Evolutionary conservation across 2,797 vertebrate species (phyloP).

Genomic region (Smutsia temminckii): DNA sequence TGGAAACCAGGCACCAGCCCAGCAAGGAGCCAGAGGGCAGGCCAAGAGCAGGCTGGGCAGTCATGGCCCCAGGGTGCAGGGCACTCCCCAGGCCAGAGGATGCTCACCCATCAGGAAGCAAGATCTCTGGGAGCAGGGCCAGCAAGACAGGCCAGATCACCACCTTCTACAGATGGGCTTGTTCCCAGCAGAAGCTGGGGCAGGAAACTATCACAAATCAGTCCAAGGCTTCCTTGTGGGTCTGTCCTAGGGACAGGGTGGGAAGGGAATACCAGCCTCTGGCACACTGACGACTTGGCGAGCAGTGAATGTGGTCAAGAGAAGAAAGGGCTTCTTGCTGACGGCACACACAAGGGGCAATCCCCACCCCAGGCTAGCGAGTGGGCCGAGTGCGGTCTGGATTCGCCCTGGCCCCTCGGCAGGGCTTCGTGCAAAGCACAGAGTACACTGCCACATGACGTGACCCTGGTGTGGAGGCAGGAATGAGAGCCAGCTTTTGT

Average conservation of each 20-base stretch:
- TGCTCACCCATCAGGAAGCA: neutral
- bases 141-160: neutral
- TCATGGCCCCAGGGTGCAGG: neutral
- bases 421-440: neutral
- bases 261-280: neutral
- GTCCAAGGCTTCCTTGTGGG: neutral
- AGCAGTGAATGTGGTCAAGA: neutral
- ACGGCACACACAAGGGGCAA: neutral
- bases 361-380: neutral
- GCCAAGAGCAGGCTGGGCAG: neutral
- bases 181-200: neutral
- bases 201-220: slow-evolving; percentile 14
- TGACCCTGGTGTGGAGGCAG: neutral
- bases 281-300: neutral
- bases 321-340: neutral
- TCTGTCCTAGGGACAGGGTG: neutral
- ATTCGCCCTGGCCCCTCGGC: neutral
- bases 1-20: slow-evolving; percentile 30
- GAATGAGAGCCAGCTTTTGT: neutral
- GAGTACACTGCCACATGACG: neutral
- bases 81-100: neutral
- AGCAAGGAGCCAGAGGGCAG: neutral
- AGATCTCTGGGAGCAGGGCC: neutral
- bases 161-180: neutral
- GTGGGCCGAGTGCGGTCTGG: neutral